These are phyloP conservation scores for Eucera pruinosa DNA, from an alignment of 2,888 invertebrate species.

Conservation along the genomic window DNA sequence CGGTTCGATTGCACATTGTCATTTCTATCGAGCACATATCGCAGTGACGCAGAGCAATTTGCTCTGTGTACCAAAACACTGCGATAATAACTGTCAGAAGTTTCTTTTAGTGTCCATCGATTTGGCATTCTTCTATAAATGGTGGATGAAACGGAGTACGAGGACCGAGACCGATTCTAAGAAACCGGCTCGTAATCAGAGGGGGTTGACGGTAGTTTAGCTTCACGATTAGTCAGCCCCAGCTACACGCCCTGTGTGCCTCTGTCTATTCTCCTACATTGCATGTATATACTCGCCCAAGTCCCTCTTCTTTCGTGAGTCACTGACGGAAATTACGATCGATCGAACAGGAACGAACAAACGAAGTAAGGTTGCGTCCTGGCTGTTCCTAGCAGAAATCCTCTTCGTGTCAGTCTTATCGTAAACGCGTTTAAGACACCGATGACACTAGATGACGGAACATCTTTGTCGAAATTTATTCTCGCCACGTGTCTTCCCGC, in stretches of 20 bases:
- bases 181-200: constrained; percentile 59
- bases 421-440: constrained; percentile 69
- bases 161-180: constrained; percentile 59
- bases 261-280: constrained; percentile 46
- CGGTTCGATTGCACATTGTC: not conserved
- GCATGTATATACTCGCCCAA: constrained; percentile 23
- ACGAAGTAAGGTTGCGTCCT: constrained; percentile 58
- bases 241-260: constrained; percentile 57
- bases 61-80: constrained; percentile 23
- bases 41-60: constrained; percentile 28
- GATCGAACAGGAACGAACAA: constrained; percentile 71
- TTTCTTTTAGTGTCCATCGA: constrained; percentile 46
- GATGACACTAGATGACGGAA: constrained; percentile 71
- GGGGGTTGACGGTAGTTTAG: constrained; percentile 67
- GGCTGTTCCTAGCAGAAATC: constrained; percentile 42
- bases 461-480: constrained; percentile 76
- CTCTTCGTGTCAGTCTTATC: constrained; percentile 64
- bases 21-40: not conserved
- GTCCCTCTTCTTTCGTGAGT: constrained; percentile 71
- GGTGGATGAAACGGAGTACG: constrained; percentile 54
- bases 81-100: constrained; percentile 57
- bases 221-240: constrained; percentile 69
- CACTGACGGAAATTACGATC: constrained; percentile 81
- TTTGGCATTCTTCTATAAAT: constrained; percentile 61
- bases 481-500: constrained; percentile 73